Evolutionary conservation across 2,888 invertebrate species (phyloP), one percentile per base, ranked within the genome.

Genomic region (Portevinia maculata): DNA sequence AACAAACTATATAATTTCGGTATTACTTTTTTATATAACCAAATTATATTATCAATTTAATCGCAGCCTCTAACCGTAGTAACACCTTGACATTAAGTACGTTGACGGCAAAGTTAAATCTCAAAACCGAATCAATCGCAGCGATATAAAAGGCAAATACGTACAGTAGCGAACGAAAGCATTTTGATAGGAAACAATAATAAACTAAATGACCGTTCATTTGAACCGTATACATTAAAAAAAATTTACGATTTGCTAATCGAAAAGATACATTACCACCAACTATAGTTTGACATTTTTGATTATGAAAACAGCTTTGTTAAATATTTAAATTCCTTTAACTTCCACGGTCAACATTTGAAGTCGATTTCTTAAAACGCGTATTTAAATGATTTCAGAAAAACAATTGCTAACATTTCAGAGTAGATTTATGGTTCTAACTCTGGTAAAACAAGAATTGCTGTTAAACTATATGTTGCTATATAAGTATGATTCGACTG

Each of bases 61-160:
- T 39, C 39, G 28, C 15, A 37, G 15, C 17, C 21, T 24, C 24
- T 32, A 41, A n/a, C 28, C 8, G 15, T 15, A 13, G 3, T 7
- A 41, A 44, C 53, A 55, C 67, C 55, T 67, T 67, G 55, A 57
- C 44, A 34, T 67, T 67, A 13, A 39, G 11, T 53, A 15, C 39
- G 7, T 1, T 44, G 24, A 21, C 6, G n/a, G 19, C 30, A 21
- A 53, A 19, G 7, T n/a, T 1, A 30, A 44, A 34, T 44, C 11
- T 15, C 1, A 15, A 21, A 44, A 13, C 32, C 17, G n/a, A 30
- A 39, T 17, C 24, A 13, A 19, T 11, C 19, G 7, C 3, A 13
- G 39, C 39, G 19, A 15, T 17, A 48, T 34, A 21, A 64, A 28
- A 24, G n/a, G n/a, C n/a, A 46, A 24, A 13, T 37, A 1, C 24